Evolutionary conservation across 2,888 invertebrate species (phyloP).

Genomic region (Trachelus tabidus): DNA sequence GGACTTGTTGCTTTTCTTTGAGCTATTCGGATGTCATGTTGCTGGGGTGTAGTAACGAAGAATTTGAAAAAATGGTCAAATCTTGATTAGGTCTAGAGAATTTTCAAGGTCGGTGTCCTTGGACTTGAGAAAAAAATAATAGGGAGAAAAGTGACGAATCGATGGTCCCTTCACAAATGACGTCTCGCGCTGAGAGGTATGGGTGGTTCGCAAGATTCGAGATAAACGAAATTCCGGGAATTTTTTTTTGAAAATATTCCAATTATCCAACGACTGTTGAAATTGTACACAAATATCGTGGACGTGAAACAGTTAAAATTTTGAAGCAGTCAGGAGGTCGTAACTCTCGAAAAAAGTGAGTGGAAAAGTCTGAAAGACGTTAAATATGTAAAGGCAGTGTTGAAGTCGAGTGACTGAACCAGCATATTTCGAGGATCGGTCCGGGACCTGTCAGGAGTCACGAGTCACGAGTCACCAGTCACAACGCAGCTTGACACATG

Average conservation of each 20-base stretch:
- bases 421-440: not conserved
- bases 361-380: not conserved
- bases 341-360: not conserved
- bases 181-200: not conserved
- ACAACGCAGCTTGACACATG: not conserved
- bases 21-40: not conserved
- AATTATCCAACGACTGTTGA: not conserved
- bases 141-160: not conserved
- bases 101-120: not conserved
- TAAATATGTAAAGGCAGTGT: not conserved
- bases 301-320: not conserved
- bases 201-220: not conserved
- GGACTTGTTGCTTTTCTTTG: not conserved
- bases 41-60: not conserved
- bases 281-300: not conserved
- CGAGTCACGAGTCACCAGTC: not conserved
- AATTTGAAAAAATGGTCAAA: not conserved
- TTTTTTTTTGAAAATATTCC: not conserved
- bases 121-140: not conserved
- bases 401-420: no score
- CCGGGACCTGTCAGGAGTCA: not conserved
- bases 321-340: not conserved
- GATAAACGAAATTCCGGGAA: not conserved
- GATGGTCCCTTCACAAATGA: not conserved
- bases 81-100: not conserved